Evolutionary conservation across 1,140 invertebrate genomes (phyloP), one percentile per base, ranked within the genome.

Genomic region (Achroia grisella): DNA sequence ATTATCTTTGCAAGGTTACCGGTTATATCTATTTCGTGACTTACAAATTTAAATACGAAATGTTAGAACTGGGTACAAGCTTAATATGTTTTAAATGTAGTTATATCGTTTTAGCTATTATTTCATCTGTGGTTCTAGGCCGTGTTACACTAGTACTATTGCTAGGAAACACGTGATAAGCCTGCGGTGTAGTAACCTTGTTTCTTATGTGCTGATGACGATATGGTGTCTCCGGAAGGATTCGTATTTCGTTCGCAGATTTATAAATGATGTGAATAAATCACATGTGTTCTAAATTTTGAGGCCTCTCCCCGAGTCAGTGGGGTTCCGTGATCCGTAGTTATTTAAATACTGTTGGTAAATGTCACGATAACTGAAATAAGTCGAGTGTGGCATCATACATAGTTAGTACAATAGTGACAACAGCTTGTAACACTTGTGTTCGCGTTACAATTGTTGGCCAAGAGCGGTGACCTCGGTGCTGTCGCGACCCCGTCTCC

Each of bases 161-260:
- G 39, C 14, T 42, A 6, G 14, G 28, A 29, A 28, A 32, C 29
- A 39, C 41, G 17, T 34, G 36, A 33, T 53, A 15, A 17, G 17
- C 15, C 35, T 37, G 55, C 46, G 56, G 54, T 53, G 54, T 48
- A 37, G 15, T 48, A 45, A 52, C 62, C 62, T 65, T 54, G 57
- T 30, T 33, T 41, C 45, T 48, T 23, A 34, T 45, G 47, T 23
- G 6, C 13, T 11, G 31, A 44, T 39, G 10, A 46, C 39, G 52
- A 48, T 39, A 62, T 62, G 55, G 53, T 37, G 49, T 49, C 53
- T 59, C 56, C 60, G 52, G 52, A 63, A 52, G 51, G 39, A 31
- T 48, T 33, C 59, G 17, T 29, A 31, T 28, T 41, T 56, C 27
- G 45, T 47, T 27, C 33, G 43, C 27, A 53, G 47, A 50, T 27